Conservation (phyloP, 2,113 vertebrate species). For the Hypocryptadius cinnamomeus region DNA sequence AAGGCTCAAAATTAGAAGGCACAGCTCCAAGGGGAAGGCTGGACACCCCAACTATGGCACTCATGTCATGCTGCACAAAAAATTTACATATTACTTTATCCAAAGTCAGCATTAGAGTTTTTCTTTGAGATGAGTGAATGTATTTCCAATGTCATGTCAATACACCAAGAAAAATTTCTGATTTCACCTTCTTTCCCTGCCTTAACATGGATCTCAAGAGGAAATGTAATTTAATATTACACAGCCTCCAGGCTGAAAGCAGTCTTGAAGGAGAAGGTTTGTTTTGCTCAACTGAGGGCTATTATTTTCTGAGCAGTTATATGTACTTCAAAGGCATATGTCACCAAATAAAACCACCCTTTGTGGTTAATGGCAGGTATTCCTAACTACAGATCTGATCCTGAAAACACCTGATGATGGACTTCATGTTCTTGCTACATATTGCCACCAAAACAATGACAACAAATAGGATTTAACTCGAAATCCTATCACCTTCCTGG, state of each 20-base stretch:
- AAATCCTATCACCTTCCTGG: not conserved
- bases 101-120: not conserved
- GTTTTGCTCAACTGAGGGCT: not conserved
- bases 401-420: not conserved
- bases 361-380: not conserved
- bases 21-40: not conserved
- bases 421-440: not conserved
- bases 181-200: not conserved
- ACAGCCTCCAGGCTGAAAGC: not conserved
- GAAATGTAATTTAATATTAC: not conserved
- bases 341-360: not conserved
- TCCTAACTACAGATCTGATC: not conserved
- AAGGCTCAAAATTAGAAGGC: not conserved
- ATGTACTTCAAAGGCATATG: not conserved
- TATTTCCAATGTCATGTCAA: not conserved
- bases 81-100: not conserved
- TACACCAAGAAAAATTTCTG: not conserved
- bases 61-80: not conserved
- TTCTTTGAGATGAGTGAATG: not conserved
- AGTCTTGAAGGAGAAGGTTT: not conserved
- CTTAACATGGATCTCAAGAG: not conserved
- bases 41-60: not conserved
- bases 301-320: not conserved
- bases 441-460: not conserved
- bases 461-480: not conserved